Evolutionary conservation across 2,888 invertebrate species (phyloP).

Genomic region (Terebella lapidaria): DNA sequence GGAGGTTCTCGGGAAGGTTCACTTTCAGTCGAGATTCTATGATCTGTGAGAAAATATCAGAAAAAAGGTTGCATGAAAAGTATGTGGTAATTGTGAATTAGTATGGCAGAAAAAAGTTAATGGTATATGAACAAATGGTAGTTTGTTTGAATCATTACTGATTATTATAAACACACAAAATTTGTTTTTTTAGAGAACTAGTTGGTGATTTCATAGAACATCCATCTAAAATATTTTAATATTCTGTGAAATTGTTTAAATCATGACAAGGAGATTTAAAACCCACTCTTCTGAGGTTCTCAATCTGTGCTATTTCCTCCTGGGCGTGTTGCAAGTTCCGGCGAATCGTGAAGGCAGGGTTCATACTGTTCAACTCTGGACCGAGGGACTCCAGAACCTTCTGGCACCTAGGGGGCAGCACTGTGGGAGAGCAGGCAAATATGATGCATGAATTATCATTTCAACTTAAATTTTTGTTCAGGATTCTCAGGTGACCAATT

Average conservation of each 20-base stretch:
- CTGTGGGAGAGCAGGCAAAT: constrained; percentile 11
- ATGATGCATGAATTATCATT: background rate
- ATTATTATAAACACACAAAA: too few relatives aligned
- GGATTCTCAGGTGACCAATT: background rate
- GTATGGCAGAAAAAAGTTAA: too few relatives aligned
- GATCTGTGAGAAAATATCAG: constrained; percentile 58
- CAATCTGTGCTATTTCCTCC: constrained; percentile 80
- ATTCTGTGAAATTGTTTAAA: too few relatives aligned
- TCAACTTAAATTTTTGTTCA: background rate
- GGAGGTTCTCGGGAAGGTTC: constrained; percentile 76
- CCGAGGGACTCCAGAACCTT: constrained; percentile 29
- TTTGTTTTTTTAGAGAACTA: too few relatives aligned
- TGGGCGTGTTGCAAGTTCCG: constrained; percentile 85
- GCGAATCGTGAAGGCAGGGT: constrained; percentile 85
- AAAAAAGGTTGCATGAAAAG: too few relatives aligned
- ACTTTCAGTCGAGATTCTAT: constrained; percentile 86
- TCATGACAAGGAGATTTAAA: too few relatives aligned
- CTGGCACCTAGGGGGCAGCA: constrained; percentile 17
- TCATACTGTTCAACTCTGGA: constrained; percentile 33
- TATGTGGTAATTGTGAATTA: too few relatives aligned
- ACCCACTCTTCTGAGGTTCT: constrained; percentile 73
- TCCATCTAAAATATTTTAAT: too few relatives aligned
- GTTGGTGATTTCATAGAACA: too few relatives aligned
- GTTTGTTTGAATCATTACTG: too few relatives aligned
- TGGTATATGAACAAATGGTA: too few relatives aligned